Percentiles rank a stretch among this genome's conserved stretches.
Evolutionary conservation across 2,113 vertebrate species (phyloP).

Genomic region (Garra rufa): DNA sequence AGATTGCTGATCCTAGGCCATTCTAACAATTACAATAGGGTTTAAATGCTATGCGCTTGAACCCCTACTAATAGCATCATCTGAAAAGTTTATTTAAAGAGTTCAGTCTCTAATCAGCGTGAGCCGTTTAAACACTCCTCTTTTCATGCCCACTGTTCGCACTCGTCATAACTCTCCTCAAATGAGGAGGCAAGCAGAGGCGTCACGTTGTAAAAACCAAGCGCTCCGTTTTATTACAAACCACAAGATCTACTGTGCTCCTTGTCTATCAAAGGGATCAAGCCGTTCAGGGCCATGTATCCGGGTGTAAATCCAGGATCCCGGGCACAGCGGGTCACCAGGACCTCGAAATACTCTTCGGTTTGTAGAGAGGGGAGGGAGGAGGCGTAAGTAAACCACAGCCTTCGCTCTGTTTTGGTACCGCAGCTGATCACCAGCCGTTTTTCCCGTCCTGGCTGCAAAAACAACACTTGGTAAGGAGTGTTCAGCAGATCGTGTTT

Average conservation of each 20-base stretch:
- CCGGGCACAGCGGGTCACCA: conserved; percentile 60
- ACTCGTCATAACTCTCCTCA: conserved; percentile 45
- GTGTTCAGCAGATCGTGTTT: conserved; percentile 83
- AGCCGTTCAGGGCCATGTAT: conserved; percentile 18
- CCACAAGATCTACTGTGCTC: conserved; percentile 61
- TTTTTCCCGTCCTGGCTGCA: conserved; percentile 37
- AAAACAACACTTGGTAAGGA: conserved; percentile 78
- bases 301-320: conserved; percentile 54
- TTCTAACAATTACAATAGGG: no score
- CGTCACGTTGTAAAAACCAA: conserved; percentile 59
- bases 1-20: no score
- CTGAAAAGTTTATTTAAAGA: neutral
- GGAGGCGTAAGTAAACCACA: conserved; percentile 7
- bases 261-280: conserved; percentile 66
- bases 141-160: neutral
- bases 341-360: conserved; percentile 49
- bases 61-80: no score
- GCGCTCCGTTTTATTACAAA: conserved; percentile 65
- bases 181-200: conserved; percentile 46
- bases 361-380: neutral
- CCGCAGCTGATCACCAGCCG: conserved; percentile 70
- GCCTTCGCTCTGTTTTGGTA: conserved; percentile 59
- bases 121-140: conserved; percentile 18
- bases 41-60: no score
- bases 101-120: neutral